phyloP scores from a whole-genome alignment of 1,140 invertebrate species.

The Bombus superbus region DNA sequence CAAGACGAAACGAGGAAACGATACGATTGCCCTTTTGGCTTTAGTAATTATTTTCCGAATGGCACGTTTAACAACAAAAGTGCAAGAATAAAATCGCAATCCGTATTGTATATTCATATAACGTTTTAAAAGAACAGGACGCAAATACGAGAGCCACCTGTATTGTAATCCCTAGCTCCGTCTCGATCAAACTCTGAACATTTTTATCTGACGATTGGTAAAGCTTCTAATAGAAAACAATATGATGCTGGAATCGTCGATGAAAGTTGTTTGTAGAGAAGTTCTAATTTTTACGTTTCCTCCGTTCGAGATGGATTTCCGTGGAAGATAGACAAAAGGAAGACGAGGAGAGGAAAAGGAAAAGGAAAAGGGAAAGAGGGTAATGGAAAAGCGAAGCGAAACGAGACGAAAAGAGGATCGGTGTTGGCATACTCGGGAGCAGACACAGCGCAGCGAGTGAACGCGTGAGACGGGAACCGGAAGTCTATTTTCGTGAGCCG shows the following conservation, averaged over 20 bases:
- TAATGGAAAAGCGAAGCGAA: not conserved
- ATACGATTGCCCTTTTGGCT: no score
- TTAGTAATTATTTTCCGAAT: no score
- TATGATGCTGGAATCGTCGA: not conserved
- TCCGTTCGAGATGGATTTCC: conserved; percentile 1
- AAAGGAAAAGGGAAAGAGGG: not conserved
- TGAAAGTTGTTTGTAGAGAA: no score
- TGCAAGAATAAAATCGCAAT: no score
- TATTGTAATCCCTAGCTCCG: no score
- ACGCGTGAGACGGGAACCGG: conserved; percentile 80
- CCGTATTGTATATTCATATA: not conserved
- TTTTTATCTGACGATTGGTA: not conserved
- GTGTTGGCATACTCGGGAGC: conserved; percentile 65
- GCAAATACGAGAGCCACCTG: not conserved
- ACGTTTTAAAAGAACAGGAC: not conserved
- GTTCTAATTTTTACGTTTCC: not conserved
- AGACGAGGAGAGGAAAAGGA: not conserved
- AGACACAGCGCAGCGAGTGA: conserved; percentile 53
- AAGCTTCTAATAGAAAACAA: not conserved
- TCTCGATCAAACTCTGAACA: not conserved
- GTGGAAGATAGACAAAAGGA: not conserved
- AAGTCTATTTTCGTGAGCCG: conserved; percentile 81
- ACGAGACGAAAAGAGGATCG: conserved; percentile 48
- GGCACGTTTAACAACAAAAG: not conserved
- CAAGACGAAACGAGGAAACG: not conserved